phyloP scores from a whole-genome alignment of 1,140 invertebrate genomes.

The Nephotettix cincticeps region DNA sequence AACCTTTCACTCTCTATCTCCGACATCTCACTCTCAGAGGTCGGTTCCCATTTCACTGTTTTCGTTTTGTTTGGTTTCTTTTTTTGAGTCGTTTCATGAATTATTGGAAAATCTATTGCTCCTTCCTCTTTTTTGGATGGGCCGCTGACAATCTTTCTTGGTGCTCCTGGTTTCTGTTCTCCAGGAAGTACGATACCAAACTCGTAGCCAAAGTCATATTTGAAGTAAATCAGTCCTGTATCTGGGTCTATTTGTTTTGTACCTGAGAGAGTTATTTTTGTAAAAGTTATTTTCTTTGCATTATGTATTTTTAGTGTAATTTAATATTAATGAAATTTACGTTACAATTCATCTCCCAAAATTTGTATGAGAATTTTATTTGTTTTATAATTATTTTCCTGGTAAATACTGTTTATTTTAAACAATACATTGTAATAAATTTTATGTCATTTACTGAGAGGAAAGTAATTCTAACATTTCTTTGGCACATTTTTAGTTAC shows the following conservation, averaged over 20 bases:
- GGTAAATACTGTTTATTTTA: too few relatives aligned
- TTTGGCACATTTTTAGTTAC: too few relatives aligned
- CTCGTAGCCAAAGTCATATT: constrained; percentile 81
- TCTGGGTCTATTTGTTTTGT: constrained; percentile 75
- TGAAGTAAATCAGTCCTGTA: constrained; percentile 77
- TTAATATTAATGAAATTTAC: background rate
- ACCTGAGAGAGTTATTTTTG: constrained; percentile 52
- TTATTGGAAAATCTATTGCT: constrained; percentile 61
- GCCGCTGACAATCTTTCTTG: constrained; percentile 19
- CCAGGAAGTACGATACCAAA: constrained; percentile 72
- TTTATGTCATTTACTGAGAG: too few relatives aligned
- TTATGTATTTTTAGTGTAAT: background rate
- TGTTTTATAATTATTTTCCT: too few relatives aligned
- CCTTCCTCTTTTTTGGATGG: constrained; percentile 48
- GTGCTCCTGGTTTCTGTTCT: constrained; percentile 52
- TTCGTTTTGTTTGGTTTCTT: constrained; percentile 52
- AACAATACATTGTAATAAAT: too few relatives aligned
- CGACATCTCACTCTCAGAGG: constrained; percentile 62
- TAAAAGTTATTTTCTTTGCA: too few relatives aligned
- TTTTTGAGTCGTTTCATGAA: constrained; percentile 53
- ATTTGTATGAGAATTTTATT: too few relatives aligned
- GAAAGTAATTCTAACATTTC: too few relatives aligned
- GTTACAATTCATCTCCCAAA: background rate
- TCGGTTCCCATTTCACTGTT: constrained; percentile 62
- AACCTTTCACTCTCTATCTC: constrained; percentile 51